These are phyloP conservation scores for Puffinus mauretanicus DNA, from an alignment of 2,113 vertebrate genomes.

Conservation along the genomic window DNA sequence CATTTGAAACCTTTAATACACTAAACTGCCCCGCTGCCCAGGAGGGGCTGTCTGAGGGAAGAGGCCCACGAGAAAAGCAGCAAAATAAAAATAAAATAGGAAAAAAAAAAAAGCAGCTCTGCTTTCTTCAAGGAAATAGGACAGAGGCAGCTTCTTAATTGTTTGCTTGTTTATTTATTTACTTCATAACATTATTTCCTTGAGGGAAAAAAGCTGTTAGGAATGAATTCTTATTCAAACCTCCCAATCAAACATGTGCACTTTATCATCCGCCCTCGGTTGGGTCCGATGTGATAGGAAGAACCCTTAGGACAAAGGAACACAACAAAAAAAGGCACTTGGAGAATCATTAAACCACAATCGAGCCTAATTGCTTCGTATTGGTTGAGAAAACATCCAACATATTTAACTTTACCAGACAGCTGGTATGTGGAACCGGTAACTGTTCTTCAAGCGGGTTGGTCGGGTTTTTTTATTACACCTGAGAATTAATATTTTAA, in stretches of 20 bases:
- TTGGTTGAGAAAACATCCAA: background rate
- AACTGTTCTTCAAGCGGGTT: background rate
- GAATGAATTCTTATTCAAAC: constrained; percentile 17
- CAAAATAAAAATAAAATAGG: background rate
- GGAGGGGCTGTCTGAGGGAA: background rate
- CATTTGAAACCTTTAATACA: background rate
- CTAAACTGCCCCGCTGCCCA: background rate
- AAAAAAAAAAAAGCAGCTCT: background rate
- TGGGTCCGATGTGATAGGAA: background rate
- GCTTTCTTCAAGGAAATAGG: background rate
- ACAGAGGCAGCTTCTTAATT: background rate
- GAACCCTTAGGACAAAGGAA: constrained; percentile 33
- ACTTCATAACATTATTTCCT: background rate
- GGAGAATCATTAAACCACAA: constrained; percentile 45
- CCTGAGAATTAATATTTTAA: background rate
- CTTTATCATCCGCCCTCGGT: background rate
- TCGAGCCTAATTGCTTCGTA: background rate
- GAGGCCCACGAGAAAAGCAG: background rate
- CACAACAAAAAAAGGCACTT: constrained; percentile 33
- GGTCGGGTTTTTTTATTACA: background rate
- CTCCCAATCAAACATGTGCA: background rate
- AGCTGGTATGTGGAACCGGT: background rate
- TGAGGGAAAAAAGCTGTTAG: background rate
- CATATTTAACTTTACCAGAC: background rate
- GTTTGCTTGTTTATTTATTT: background rate